Conservation (phyloP, 2,888 invertebrate genomes). For the Tenthredo notha region DNA sequence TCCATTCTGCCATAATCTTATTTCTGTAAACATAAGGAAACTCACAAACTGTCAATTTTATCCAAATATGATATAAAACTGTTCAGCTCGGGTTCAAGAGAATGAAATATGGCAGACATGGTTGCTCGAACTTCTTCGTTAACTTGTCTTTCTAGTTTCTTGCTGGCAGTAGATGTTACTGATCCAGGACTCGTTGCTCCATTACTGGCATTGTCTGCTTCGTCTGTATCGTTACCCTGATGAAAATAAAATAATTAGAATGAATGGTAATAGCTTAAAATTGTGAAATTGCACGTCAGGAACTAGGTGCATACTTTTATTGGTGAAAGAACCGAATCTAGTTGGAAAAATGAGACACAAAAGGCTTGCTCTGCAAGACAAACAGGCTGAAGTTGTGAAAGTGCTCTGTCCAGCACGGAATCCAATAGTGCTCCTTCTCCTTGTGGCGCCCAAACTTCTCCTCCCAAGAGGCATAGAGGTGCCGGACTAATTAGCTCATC, state of each 20-base stretch:
- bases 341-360: constrained; percentile 94
- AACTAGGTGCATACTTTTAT: constrained; percentile 67
- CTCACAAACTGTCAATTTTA: constrained; percentile 94
- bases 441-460: constrained; percentile 73
- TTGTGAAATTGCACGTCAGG: background rate
- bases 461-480: constrained; percentile 73
- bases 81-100: constrained; percentile 92
- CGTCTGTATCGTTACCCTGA: constrained; percentile 67
- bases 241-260: background rate
- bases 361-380: constrained; percentile 97
- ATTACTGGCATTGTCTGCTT: constrained; percentile 68
- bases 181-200: constrained; percentile 73
- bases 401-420: constrained; percentile 89
- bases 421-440: constrained; percentile 79
- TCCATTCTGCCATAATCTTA: background rate
- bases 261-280: constrained; percentile 12
- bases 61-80: constrained; percentile 93
- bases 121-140: constrained; percentile 91
- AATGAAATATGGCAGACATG: constrained; percentile 94
- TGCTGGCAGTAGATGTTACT: constrained; percentile 74
- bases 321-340: constrained; percentile 81
- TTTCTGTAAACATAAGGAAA: constrained; percentile 65
- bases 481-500: constrained; percentile 73
- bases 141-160: constrained; percentile 85
- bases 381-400: constrained; percentile 93